Percentiles rank a stretch among this genome's conserved stretches.
Evolutionary conservation across 1,140 invertebrate genomes (phyloP).

Genomic region (Physella acuta): DNA sequence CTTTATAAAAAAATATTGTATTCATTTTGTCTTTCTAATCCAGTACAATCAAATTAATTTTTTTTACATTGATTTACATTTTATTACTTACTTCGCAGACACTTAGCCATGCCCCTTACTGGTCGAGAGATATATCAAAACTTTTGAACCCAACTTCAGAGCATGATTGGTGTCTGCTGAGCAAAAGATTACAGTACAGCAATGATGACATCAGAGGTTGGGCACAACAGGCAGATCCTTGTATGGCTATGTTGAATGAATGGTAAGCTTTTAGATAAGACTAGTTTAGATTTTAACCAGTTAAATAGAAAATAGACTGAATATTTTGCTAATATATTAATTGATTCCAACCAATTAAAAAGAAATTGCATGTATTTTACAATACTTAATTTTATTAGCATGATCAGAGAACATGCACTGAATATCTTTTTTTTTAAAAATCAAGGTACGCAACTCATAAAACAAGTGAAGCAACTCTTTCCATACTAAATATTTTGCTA

Average conservation of each 20-base stretch:
- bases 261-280: constrained; percentile 38
- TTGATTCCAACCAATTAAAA: too few relatives aligned
- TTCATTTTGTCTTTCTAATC: too few relatives aligned
- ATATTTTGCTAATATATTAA: too few relatives aligned
- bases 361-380: too few relatives aligned
- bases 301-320: too few relatives aligned
- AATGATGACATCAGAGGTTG: constrained; percentile 49
- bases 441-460: constrained; percentile 46
- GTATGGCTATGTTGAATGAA: constrained; percentile 50
- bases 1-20: too few relatives aligned
- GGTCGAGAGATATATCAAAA: constrained; percentile 47
- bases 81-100: constrained; percentile 35
- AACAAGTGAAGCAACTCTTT: constrained; percentile 47
- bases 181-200: constrained; percentile 46
- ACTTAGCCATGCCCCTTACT: constrained; percentile 46
- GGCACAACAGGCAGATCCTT: constrained; percentile 50
- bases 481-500: too few relatives aligned
- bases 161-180: constrained; percentile 52
- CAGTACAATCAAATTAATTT: too few relatives aligned
- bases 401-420: too few relatives aligned
- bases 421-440: neutral
- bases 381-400: too few relatives aligned
- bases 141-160: constrained; percentile 44
- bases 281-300: too few relatives aligned
- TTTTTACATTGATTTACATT: too few relatives aligned